Conservation (phyloP, 2,113 vertebrate species). For the Triplophysa rosa region DNA sequence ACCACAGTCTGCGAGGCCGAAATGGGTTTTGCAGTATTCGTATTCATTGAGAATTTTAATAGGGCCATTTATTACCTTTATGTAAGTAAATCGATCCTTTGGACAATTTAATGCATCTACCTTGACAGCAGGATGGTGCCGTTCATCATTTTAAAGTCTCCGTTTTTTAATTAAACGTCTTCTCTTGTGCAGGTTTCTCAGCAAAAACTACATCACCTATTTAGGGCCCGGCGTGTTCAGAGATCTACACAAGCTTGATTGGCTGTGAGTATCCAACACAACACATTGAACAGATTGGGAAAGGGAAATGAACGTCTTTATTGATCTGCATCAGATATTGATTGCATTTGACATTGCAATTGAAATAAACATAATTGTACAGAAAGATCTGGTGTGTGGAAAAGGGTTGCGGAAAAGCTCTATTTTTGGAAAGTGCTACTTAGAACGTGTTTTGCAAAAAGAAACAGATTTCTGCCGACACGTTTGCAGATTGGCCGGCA, state of each 20-base stretch:
- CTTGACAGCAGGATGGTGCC: neutral
- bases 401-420: neutral
- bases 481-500: neutral
- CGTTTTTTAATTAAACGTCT: neutral
- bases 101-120: neutral
- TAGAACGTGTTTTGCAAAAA: neutral
- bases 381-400: neutral
- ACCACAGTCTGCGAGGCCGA: neutral
- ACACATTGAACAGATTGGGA: neutral
- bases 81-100: neutral
- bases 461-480: neutral
- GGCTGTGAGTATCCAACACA: conserved; percentile 72
- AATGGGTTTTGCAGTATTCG: neutral
- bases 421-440: neutral
- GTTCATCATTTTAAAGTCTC: neutral
- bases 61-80: neutral
- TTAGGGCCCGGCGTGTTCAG: conserved; percentile 73
- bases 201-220: conserved; percentile 70
- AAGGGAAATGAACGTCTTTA: neutral
- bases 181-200: conserved; percentile 73
- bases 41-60: conserved; percentile 5
- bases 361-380: neutral
- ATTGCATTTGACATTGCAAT: neutral
- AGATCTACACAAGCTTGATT: conserved; percentile 72
- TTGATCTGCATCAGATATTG: neutral